These are phyloP conservation scores for Macropodus opercularis DNA, from an alignment of 2,797 vertebrate species.

Conservation along the genomic window DNA sequence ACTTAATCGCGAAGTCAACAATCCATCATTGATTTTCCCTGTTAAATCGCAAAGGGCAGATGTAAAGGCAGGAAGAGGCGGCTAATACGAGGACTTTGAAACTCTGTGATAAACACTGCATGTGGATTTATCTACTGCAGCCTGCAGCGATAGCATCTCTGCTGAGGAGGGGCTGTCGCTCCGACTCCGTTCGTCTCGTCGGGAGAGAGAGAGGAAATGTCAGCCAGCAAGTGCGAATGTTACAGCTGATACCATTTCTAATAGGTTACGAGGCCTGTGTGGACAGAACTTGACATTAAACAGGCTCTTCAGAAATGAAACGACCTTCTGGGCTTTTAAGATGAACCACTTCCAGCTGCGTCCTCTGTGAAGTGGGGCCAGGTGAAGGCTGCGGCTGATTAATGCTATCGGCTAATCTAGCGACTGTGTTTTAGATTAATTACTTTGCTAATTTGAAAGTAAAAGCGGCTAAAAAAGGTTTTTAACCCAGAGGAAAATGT, in stretches of 20 bases:
- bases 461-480: not conserved
- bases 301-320: not conserved
- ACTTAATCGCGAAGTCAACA: conserved; percentile 22
- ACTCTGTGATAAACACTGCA: conserved; percentile 27
- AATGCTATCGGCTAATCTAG: not conserved
- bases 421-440: not conserved
- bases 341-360: not conserved
- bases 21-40: conserved; percentile 19
- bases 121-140: conserved; percentile 25
- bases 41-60: not conserved
- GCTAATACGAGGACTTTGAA: conserved; percentile 17
- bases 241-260: conserved; percentile 4
- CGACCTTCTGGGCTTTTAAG: not conserved
- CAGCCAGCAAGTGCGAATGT: conserved; percentile 10
- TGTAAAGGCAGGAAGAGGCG: conserved; percentile 12
- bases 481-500: not conserved
- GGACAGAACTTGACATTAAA: conserved; percentile 1
- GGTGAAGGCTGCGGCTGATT: not conserved
- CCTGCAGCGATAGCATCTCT: conserved; percentile 39
- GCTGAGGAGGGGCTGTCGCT: conserved; percentile 33
- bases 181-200: conserved; percentile 11
- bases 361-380: not conserved
- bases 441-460: not conserved
- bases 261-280: not conserved
- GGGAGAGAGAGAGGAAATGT: conserved; percentile 27